Conservation (phyloP, 2,797 vertebrate genomes). For the Rhabdophis nuchalis region DNA sequence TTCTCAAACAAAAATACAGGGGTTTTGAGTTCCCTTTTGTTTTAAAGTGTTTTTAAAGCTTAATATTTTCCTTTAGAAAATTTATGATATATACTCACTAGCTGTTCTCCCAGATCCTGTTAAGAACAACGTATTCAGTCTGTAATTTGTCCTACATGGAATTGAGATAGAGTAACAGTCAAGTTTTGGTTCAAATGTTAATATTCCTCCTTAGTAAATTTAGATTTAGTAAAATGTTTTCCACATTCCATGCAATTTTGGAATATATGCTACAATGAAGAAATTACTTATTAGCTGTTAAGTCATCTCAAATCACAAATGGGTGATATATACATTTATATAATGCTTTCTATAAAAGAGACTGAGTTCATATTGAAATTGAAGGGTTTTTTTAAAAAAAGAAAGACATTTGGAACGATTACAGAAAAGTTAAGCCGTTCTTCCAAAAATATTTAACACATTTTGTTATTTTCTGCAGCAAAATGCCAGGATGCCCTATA, state of each 20-base stretch:
- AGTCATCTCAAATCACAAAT: background rate
- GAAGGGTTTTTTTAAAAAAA: background rate
- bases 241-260: background rate
- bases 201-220: background rate
- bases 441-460: background rate
- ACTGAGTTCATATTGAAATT: background rate
- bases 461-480: background rate
- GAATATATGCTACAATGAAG: background rate
- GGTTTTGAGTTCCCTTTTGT: background rate
- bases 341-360: background rate
- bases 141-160: background rate
- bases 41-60: background rate
- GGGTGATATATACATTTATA: background rate
- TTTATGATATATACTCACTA: background rate
- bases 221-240: background rate
- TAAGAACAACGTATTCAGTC: background rate
- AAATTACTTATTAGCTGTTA: background rate
- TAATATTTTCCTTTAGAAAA: conserved; percentile 28
- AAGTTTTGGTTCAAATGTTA: background rate
- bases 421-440: background rate
- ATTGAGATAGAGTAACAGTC: background rate
- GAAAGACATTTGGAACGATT: too few relatives aligned
- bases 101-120: background rate
- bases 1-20: background rate
- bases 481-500: background rate